Percentiles rank a stretch among this genome's conserved stretches.
These are phyloP conservation scores for Pararge aegeria DNA, from an alignment of 1,140 invertebrate genomes.

Conservation along the genomic window DNA sequence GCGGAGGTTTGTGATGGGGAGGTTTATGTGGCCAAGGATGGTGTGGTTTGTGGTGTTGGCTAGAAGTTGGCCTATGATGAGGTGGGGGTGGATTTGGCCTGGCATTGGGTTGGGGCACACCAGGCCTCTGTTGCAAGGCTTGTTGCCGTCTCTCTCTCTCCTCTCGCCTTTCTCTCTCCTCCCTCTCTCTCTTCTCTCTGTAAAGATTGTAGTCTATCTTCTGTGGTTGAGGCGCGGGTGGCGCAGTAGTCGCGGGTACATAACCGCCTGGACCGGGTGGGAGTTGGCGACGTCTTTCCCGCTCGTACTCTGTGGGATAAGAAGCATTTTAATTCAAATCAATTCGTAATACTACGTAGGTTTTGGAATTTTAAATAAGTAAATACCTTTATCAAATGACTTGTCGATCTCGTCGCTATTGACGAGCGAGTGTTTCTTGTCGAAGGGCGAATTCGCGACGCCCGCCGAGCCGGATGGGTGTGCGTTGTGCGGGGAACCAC, in stretches of 20 bases:
- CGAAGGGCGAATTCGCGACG: constrained; percentile 44
- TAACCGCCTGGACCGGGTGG: constrained; percentile 62
- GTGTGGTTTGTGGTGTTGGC: constrained; percentile 57
- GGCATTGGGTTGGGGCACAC: constrained; percentile 28
- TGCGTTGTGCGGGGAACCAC: constrained; percentile 53
- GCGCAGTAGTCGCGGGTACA: constrained; percentile 52
- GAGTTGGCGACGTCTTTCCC: constrained; percentile 59
- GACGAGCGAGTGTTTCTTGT: constrained; percentile 57
- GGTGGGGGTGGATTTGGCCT: constrained; percentile 40
- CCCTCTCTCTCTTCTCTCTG: constrained; percentile 67
- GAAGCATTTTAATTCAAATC: background rate
- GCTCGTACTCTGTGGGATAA: constrained; percentile 57
- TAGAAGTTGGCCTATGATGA: constrained; percentile 39
- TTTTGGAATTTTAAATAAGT: background rate
- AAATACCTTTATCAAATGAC: constrained; percentile 68
- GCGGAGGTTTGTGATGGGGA: constrained; percentile 57
- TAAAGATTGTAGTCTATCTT: constrained; percentile 75
- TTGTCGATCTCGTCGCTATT: constrained; percentile 66
- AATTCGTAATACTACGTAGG: background rate
- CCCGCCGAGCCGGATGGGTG: constrained; percentile 43
- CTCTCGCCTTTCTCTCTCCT: constrained; percentile 61
- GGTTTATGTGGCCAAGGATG: constrained; percentile 58
- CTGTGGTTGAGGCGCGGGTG: constrained; percentile 49
- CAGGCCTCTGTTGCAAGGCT: constrained; percentile 35
- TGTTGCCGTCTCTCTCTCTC: constrained; percentile 54